phyloP scores from a whole-genome alignment of 2,888 invertebrate species.

The Drosophila planitibia region DNA sequence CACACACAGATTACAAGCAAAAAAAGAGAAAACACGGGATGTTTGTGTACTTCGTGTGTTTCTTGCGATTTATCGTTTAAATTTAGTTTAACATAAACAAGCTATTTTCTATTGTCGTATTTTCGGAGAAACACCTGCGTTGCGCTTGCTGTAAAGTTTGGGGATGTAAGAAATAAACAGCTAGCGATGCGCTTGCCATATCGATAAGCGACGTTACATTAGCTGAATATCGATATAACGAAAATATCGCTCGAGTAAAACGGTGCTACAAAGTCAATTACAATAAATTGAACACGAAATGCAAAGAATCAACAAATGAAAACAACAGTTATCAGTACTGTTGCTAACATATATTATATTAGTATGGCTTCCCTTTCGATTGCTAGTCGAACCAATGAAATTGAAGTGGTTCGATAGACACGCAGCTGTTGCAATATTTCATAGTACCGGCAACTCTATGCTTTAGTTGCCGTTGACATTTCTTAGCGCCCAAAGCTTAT shows the following conservation, averaged over 20 bases:
- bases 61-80: background rate
- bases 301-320: too few relatives aligned
- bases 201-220: conserved; percentile 1
- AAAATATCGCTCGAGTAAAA: background rate
- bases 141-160: conserved; percentile 52
- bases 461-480: conserved; percentile 65
- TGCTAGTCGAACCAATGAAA: conserved; percentile 6
- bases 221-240: conserved; percentile 5
- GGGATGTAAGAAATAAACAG: conserved; percentile 47
- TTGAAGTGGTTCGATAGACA: conserved; percentile 12
- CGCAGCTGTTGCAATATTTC: conserved; percentile 34
- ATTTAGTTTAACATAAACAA: conserved; percentile 16
- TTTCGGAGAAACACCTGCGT: conserved; percentile 51
- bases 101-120: conserved; percentile 1
- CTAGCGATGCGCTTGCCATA: conserved; percentile 10
- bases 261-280: background rate
- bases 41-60: background rate
- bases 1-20: conserved; percentile 16
- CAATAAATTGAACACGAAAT: background rate
- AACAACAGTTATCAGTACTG: background rate
- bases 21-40: conserved; percentile 25
- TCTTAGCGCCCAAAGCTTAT: conserved; percentile 59
- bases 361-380: conserved; percentile 1
- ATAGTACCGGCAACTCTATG: conserved; percentile 41
- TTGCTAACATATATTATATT: background rate